Evolutionary conservation across 2,888 invertebrate species (phyloP).

Genomic region (Drosophila merina): DNA sequence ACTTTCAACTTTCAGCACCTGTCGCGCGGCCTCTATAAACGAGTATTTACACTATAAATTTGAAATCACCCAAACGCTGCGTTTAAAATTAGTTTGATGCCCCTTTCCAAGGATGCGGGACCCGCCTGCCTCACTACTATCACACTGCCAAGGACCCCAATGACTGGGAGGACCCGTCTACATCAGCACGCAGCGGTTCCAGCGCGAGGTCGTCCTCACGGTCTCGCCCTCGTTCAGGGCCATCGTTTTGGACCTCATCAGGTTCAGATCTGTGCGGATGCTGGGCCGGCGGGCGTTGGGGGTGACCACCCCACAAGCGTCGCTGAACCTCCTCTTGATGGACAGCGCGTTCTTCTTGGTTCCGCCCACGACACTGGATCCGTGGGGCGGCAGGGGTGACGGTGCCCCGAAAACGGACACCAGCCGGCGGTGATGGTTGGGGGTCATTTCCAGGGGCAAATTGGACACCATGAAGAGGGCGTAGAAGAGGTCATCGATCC

Average conservation of each 20-base stretch:
- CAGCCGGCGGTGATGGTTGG: constrained; percentile 92
- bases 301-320: constrained; percentile 95
- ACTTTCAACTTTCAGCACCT: constrained; percentile 24
- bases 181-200: constrained; percentile 79
- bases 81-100: constrained; percentile 65
- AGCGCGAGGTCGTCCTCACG: constrained; percentile 82
- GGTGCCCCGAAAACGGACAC: constrained; percentile 91
- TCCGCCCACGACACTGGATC: constrained; percentile 86
- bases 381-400: constrained; percentile 89
- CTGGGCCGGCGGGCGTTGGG: constrained; percentile 94
- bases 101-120: constrained; percentile 1
- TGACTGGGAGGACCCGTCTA: constrained; percentile 30
- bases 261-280: constrained; percentile 94
- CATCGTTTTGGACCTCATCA: constrained; percentile 93
- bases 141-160: constrained; percentile 43
- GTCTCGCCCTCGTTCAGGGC: constrained; percentile 88
- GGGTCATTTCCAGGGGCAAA: constrained; percentile 94
- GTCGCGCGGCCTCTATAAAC: constrained; percentile 18
- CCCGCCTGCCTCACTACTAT: constrained; percentile 57
- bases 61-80: constrained; percentile 74
- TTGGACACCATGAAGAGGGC: constrained; percentile 93
- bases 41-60: constrained; percentile 64
- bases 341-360: constrained; percentile 91
- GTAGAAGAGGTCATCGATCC: constrained; percentile 93
- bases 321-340: constrained; percentile 92